These are phyloP conservation scores for Dendroctonus ponderosae DNA, from an alignment of 1,140 invertebrate species.

Conservation along the genomic window DNA sequence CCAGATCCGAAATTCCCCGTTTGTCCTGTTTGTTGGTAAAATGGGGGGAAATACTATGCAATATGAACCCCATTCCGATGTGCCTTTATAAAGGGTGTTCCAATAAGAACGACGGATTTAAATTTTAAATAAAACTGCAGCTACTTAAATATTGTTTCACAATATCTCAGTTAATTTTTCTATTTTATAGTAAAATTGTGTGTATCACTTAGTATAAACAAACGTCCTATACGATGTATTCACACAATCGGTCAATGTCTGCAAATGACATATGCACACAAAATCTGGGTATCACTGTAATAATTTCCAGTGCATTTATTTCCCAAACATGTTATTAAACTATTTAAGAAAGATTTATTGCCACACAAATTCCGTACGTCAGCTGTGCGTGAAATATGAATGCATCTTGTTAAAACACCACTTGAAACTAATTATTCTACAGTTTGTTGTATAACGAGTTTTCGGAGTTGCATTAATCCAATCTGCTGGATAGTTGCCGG, in stretches of 20 bases:
- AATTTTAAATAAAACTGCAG: too few relatives aligned
- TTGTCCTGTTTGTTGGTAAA: too few relatives aligned
- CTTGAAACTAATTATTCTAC: slow-evolving; percentile 15
- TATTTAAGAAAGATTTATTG: slow-evolving; percentile 15
- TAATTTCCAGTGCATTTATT: slow-evolving; percentile 8
- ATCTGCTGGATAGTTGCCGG: slow-evolving; percentile 6
- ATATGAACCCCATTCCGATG: too few relatives aligned
- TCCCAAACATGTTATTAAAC: slow-evolving; percentile 8
- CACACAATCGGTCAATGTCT: neutral
- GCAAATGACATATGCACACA: slow-evolving; percentile 5
- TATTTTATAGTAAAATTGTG: too few relatives aligned
- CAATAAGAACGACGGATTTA: too few relatives aligned
- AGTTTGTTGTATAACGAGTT: slow-evolving; percentile 10
- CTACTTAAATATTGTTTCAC: too few relatives aligned
- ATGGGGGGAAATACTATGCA: too few relatives aligned
- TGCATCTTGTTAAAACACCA: slow-evolving; percentile 4
- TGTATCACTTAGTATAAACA: too few relatives aligned
- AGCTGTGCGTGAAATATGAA: slow-evolving; percentile 10
- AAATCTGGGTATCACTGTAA: neutral
- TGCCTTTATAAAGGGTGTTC: too few relatives aligned
- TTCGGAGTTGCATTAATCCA: slow-evolving; percentile 9
- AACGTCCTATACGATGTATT: too few relatives aligned
- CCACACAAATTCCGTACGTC: slow-evolving; percentile 6
- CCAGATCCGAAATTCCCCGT: too few relatives aligned
- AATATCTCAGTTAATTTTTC: too few relatives aligned